Conservation (phyloP, 2,888 invertebrate genomes). For the Ochropleura leucogaster region DNA sequence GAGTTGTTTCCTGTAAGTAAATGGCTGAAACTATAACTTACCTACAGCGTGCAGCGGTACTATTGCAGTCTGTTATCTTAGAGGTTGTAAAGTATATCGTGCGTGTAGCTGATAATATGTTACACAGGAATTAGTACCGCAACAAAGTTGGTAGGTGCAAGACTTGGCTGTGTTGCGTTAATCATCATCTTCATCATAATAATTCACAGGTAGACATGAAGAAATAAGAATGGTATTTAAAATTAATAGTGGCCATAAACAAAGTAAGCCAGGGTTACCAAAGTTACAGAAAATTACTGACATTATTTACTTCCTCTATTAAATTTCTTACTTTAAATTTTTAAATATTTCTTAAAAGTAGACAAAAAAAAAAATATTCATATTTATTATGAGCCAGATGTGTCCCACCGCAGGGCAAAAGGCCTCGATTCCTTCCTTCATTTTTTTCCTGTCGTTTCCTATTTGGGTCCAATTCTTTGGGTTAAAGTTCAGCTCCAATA, state of each 20-base stretch:
- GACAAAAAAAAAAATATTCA: no score
- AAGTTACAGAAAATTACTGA: neutral
- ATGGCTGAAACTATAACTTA: conserved; percentile 24
- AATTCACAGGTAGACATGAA: conserved; percentile 17
- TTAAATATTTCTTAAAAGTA: no score
- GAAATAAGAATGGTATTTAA: conserved; percentile 1
- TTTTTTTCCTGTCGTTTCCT: no score
- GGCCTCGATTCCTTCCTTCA: no score
- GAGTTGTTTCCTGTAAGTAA: conserved; percentile 1
- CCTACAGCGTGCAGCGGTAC: neutral
- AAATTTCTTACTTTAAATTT: no score
- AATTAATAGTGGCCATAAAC: conserved; percentile 1
- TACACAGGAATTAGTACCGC: conserved; percentile 29
- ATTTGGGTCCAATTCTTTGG: no score
- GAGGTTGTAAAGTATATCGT: conserved; percentile 36
- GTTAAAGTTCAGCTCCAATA: no score
- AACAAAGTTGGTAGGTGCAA: conserved; percentile 24
- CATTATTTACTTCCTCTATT: no score
- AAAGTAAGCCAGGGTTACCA: neutral
- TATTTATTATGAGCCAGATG: no score
- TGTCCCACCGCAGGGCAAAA: no score
- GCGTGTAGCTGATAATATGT: conserved; percentile 34
- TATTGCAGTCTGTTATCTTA: conserved; percentile 22
- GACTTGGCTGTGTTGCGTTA: conserved; percentile 2
- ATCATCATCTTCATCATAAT: conserved; percentile 14